These are phyloP conservation scores for Tetrapedia diversipes DNA, from an alignment of 2,888 invertebrate species.

Conservation along the genomic window DNA sequence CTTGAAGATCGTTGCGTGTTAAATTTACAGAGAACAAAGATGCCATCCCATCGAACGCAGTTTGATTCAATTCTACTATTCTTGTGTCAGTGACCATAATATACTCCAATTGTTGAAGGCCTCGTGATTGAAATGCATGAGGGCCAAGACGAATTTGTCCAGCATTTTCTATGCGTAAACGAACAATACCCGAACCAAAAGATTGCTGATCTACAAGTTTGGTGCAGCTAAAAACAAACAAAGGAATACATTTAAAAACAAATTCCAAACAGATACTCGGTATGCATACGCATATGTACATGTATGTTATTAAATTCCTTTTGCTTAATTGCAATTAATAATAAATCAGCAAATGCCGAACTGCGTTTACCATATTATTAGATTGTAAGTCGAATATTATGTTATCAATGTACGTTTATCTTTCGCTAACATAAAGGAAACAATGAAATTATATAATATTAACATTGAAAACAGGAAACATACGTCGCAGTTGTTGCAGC, in stretches of 20 bases:
- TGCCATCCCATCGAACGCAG: constrained; percentile 88
- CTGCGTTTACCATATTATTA: not conserved
- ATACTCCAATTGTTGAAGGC: constrained; percentile 86
- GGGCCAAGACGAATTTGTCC: constrained; percentile 80
- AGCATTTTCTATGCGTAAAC: constrained; percentile 87
- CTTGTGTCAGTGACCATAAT: constrained; percentile 89
- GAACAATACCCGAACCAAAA: constrained; percentile 87
- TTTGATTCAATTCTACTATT: constrained; percentile 87
- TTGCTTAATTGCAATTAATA: no score
- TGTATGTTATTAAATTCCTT: no score
- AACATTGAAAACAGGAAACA: constrained; percentile 34
- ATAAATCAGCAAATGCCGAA: no score
- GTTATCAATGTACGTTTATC: constrained; percentile 41
- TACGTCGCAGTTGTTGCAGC: constrained; percentile 78
- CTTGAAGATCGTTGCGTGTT: constrained; percentile 87
- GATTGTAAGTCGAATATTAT: not conserved
- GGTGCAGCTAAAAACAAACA: constrained; percentile 85
- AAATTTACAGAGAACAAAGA: constrained; percentile 88
- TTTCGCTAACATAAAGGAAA: constrained; percentile 10
- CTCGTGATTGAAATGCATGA: constrained; percentile 83
- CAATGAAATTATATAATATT: constrained; percentile 42
- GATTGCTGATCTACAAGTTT: constrained; percentile 87
- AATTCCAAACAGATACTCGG: no score
- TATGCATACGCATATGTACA: no score
- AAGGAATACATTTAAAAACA: not conserved